Conservation (phyloP, 2,888 invertebrate genomes). For the Beris morrisii region DNA sequence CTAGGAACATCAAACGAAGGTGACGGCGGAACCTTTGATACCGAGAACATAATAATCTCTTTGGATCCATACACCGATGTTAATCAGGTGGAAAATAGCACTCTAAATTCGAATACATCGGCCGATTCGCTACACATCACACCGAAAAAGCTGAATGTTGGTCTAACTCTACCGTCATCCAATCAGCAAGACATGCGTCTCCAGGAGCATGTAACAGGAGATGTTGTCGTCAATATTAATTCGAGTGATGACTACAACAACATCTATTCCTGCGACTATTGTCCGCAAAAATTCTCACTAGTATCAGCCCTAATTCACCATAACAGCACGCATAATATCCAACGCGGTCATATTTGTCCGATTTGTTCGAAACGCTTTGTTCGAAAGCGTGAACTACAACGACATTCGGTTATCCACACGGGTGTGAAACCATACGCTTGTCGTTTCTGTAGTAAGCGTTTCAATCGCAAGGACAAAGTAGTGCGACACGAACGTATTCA, state of each 20-base stretch:
- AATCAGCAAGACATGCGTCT: slow-evolving; percentile 1
- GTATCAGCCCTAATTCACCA: slow-evolving; percentile 60
- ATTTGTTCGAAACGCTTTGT: slow-evolving; percentile 70
- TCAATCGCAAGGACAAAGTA: slow-evolving; percentile 70
- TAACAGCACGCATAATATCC: slow-evolving; percentile 58
- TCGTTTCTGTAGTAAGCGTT: slow-evolving; percentile 67
- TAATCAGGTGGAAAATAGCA: slow-evolving; percentile 32
- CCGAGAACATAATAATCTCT: slow-evolving; percentile 43
- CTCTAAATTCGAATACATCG: neutral
- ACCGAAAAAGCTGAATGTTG: slow-evolving; percentile 10
- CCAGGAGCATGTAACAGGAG: slow-evolving; percentile 34
- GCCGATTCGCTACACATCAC: slow-evolving; percentile 17
- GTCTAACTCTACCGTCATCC: slow-evolving; percentile 30
- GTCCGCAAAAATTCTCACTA: slow-evolving; percentile 59
- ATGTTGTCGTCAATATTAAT: slow-evolving; percentile 33
- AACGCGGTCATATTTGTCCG: slow-evolving; percentile 61
- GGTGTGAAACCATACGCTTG: slow-evolving; percentile 71
- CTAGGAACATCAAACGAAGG: neutral
- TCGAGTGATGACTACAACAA: slow-evolving; percentile 27
- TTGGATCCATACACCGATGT: slow-evolving; percentile 45
- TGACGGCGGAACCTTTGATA: neutral
- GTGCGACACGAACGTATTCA: slow-evolving; percentile 68
- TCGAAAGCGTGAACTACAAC: slow-evolving; percentile 69
- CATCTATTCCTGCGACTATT: slow-evolving; percentile 58
- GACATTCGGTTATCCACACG: slow-evolving; percentile 68